Evolutionary conservation across 2,113 vertebrate genomes (phyloP).

Genomic region (Lagenorhynchus albirostris): DNA sequence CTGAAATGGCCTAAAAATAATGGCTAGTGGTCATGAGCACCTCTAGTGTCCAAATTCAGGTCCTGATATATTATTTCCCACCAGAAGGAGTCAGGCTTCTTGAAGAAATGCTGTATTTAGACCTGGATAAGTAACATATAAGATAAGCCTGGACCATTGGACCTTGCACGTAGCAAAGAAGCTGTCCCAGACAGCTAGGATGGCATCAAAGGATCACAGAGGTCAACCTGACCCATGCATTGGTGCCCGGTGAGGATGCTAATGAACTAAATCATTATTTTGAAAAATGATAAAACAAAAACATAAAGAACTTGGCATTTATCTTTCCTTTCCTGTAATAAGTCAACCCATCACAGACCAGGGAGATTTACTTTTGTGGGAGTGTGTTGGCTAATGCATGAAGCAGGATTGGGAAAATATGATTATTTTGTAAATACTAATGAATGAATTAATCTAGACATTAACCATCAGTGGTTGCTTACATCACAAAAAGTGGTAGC

Average conservation of each 20-base stretch:
- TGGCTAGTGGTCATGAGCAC: background rate
- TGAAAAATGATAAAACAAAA: background rate
- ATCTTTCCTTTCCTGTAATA: background rate
- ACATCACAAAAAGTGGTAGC: no score
- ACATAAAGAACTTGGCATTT: background rate
- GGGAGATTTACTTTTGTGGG: background rate
- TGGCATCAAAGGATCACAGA: fast-evolving
- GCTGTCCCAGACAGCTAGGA: background rate
- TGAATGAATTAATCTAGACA: fast-evolving
- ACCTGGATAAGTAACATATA: fast-evolving
- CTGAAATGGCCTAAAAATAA: background rate
- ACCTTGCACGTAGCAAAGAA: no score
- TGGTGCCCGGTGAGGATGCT: no score
- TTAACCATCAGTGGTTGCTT: background rate
- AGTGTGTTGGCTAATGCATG: background rate
- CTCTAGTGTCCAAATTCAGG: background rate
- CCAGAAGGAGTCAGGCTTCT: background rate
- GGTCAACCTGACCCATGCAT: background rate
- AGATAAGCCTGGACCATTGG: fast-evolving
- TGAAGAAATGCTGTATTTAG: background rate
- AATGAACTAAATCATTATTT: background rate
- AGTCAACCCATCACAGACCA: background rate
- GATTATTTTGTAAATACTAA: background rate
- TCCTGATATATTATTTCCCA: background rate
- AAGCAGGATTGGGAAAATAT: background rate